A percentile compares a stretch with the other conserved stretches of the same genome.
Conservation (phyloP, 2,113 vertebrate genomes). For the Phalacrocorax carbo region DNA sequence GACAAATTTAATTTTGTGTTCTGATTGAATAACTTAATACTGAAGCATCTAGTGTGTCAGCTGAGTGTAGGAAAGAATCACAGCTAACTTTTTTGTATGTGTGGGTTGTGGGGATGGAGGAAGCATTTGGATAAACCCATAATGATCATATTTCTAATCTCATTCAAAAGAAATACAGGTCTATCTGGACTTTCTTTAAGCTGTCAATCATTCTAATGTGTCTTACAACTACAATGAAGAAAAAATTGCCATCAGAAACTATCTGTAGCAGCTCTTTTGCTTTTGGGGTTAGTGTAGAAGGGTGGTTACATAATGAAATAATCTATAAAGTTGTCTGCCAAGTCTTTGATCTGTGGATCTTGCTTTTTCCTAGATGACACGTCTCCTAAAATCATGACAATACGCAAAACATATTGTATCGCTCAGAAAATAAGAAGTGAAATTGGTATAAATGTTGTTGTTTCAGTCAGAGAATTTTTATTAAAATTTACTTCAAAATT, state of each 20-base stretch:
- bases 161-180: background rate
- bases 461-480: background rate
- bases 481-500: background rate
- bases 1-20: background rate
- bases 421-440: background rate
- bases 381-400: background rate
- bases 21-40: background rate
- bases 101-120: background rate
- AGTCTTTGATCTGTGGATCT: slow-evolving; percentile 25
- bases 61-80: background rate
- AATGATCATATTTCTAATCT: background rate
- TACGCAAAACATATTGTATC: background rate
- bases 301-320: background rate
- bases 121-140: background rate
- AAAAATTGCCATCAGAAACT: background rate
- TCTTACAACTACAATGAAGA: background rate
- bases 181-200: background rate
- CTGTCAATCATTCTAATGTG: background rate
- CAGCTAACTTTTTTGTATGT: background rate
- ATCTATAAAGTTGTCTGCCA: background rate
- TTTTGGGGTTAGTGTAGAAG: background rate
- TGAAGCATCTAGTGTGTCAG: background rate
- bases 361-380: background rate
- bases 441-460: background rate
- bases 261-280: background rate